A percentile compares a stretch with the other conserved stretches of the same genome.
Evolutionary conservation across 2,888 invertebrate genomes (phyloP).

Genomic region (Thereva unica): DNA sequence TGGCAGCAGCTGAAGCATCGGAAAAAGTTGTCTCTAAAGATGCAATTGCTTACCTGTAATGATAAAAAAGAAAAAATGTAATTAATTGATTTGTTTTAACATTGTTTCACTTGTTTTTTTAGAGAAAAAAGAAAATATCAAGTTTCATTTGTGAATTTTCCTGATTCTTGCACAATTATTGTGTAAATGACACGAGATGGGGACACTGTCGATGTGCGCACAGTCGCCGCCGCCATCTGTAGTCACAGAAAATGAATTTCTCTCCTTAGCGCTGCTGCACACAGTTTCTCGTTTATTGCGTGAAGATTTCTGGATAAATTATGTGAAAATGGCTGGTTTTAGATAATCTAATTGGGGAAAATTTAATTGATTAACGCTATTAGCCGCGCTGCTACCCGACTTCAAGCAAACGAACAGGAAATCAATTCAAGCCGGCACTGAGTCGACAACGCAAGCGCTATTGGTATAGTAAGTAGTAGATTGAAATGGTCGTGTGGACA

Average conservation of each 20-base stretch:
- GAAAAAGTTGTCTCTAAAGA: constrained; percentile 34
- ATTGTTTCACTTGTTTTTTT: constrained; percentile 21
- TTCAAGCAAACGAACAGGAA: not conserved
- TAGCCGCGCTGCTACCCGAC: not conserved
- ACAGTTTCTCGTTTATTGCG: constrained; percentile 1
- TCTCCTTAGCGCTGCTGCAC: constrained; percentile 4
- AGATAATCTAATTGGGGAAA: constrained; percentile 15
- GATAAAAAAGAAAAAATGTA: constrained; percentile 28
- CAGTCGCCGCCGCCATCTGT: not conserved
- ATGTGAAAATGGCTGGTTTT: constrained; percentile 20
- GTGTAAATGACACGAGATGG: too few species aligned
- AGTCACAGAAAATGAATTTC: not conserved
- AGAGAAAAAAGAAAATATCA: constrained; percentile 17
- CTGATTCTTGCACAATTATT: not conserved
- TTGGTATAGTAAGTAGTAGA: too few species aligned
- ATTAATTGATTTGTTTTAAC: constrained; percentile 40
- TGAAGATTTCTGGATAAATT: constrained; percentile 20
- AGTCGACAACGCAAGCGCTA: too few species aligned
- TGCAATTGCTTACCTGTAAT: constrained; percentile 37
- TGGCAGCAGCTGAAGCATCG: constrained; percentile 11
- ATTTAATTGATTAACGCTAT: constrained; percentile 22
- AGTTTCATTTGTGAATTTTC: constrained; percentile 22
- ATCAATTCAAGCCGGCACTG: too few species aligned
- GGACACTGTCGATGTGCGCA: not conserved
- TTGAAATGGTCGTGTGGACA: too few species aligned